Evolutionary conservation across 2,888 invertebrate species (phyloP).

Genomic region (Cheilosia urbana): DNA sequence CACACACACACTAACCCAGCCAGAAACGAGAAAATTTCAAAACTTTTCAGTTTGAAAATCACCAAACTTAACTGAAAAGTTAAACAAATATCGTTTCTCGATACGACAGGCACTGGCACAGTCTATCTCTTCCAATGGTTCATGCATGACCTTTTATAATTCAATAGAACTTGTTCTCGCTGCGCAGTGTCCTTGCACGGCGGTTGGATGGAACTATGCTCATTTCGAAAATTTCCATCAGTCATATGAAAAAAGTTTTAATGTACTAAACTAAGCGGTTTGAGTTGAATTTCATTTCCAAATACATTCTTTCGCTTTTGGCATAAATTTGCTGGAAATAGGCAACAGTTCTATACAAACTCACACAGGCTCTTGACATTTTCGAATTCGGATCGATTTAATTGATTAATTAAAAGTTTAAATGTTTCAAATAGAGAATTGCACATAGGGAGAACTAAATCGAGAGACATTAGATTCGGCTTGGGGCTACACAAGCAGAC

Average conservation of each 20-base stretch:
- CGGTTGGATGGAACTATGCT: not conserved
- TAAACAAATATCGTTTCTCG: constrained; percentile 17
- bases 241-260: constrained; percentile 48
- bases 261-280: constrained; percentile 24
- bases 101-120: not conserved
- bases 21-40: not conserved
- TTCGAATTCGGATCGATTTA: constrained; percentile 44
- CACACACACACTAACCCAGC: not conserved
- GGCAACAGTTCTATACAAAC: not conserved
- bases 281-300: not conserved
- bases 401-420: constrained; percentile 65
- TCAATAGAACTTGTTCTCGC: constrained; percentile 12
- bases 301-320: not conserved
- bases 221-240: not conserved
- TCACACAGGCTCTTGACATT: not conserved
- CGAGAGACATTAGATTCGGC: not conserved
- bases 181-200: not conserved
- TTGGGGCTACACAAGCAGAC: not conserved
- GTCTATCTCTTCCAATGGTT: not conserved
- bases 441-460: not conserved
- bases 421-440: constrained; percentile 21
- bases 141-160: constrained; percentile 25
- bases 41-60: constrained; percentile 16
- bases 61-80: constrained; percentile 13
- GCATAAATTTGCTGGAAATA: constrained; percentile 1